Base-by-base conservation (phyloP, 2,888 invertebrate species). In the Opisthograptis luteolata region DNA sequence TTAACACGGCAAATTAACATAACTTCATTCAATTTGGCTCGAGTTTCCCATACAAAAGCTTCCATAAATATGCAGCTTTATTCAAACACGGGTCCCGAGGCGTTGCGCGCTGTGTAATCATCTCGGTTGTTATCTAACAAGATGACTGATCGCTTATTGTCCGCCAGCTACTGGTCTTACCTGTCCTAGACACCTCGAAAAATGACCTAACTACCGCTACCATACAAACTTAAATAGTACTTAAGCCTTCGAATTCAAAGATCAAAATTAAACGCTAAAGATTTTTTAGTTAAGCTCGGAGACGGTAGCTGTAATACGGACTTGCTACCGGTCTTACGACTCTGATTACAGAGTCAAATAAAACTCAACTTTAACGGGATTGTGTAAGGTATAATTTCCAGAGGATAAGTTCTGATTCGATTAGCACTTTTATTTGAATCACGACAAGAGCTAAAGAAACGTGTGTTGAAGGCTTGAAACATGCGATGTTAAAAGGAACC, bases 141-240 rank as follows among this genome's bases (percentile, higher is more conserved):
- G 78, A 84, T 86, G 87, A 87, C 81, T 81, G 87, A 89, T 89
- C 81, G 78, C 80, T 84, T 81, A 86, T 87, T 87, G 88, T 87
- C 81, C 82, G 77, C 71, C 60, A 61, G 86, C 89, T 88, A 88
- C 89, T 70, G 82, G 89, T 84, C 72, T 89, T 89, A 77, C 78
- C 73, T 70, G 67, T 53, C 41, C 51, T 46, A 35, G 31, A 44
- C 43, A 35, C 37, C 12, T 43, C 32, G 35, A 35, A 55, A 73
- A 78, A 76, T 22, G 64, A 25, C 53, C 14, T 58, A 70, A 73
- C 58, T 45, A 51, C 60, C 47, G 52, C n/a, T 20, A 9, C 1
- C 3, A 7, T 5, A 17, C 59, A 71, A 47, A 5, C 53, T 20
- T 74, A 70, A 70, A 37, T 39, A 40, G 51, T 61, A 69, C 62